Conservation (phyloP, 2,797 vertebrate species). For the Xiphorhynchus erythropygius region DNA sequence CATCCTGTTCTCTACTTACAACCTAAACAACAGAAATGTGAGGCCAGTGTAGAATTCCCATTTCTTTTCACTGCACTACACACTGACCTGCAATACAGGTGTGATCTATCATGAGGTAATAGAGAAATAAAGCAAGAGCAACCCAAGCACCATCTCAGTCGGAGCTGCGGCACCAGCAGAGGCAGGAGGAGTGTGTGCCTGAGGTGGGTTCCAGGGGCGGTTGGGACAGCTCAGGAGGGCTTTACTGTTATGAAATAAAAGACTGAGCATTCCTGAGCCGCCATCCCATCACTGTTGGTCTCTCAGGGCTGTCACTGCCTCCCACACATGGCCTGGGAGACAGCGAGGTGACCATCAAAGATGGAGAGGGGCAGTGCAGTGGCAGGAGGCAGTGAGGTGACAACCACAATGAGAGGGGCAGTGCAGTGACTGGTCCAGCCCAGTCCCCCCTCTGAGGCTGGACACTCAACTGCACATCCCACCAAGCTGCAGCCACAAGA, state of each 20-base stretch:
- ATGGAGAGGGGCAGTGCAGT: background rate
- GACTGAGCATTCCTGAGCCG: background rate
- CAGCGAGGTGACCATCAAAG: background rate
- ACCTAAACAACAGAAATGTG: background rate
- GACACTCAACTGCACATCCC: background rate
- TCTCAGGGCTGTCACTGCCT: background rate
- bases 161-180: background rate
- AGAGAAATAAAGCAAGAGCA: background rate
- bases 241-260: background rate
- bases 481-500: background rate
- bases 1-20: background rate
- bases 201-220: background rate
- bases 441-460: background rate
- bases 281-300: background rate
- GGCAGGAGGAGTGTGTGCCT: rapidly evolving
- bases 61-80: background rate
- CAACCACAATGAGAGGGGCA: background rate
- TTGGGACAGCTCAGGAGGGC: rapidly evolving
- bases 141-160: background rate
- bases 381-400: background rate
- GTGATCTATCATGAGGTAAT: background rate
- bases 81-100: background rate
- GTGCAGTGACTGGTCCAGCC: rapidly evolving
- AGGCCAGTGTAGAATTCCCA: background rate
- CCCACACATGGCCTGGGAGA: background rate